Conservation (phyloP, 2,113 vertebrate species). For the Fregetta grallaria region DNA sequence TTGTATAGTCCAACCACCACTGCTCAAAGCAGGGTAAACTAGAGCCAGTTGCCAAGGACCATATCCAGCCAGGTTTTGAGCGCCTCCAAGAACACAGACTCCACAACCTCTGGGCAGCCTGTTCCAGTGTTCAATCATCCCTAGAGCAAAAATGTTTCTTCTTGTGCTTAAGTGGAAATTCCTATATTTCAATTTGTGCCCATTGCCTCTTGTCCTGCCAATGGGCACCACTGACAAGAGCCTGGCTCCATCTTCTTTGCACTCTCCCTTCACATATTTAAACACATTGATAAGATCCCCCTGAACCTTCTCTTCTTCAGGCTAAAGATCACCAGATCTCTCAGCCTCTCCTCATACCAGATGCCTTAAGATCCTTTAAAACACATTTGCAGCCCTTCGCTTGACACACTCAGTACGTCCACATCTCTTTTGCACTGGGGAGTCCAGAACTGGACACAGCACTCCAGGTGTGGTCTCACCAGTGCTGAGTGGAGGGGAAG, state of each 20-base stretch:
- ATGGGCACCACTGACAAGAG: neutral
- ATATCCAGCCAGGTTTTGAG: neutral
- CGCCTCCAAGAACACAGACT: neutral
- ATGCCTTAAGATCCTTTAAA: neutral
- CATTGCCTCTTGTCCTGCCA: neutral
- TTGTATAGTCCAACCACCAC: neutral
- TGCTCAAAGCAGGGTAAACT: neutral
- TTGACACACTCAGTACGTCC: neutral
- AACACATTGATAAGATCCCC: neutral
- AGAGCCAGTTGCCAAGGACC: neutral
- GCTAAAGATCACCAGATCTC: neutral
- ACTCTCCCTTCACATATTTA: neutral
- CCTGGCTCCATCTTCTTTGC: neutral
- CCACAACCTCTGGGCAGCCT: neutral
- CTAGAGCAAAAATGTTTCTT: neutral
- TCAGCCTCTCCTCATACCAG: neutral
- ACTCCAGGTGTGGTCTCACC: neutral
- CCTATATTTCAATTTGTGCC: neutral
- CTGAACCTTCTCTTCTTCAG: neutral
- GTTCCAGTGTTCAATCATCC: neutral
- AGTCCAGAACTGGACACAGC: neutral
- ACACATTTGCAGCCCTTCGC: neutral
- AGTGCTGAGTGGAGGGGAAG: neutral
- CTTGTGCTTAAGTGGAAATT: neutral
- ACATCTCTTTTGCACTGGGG: fast-evolving